Evolutionary conservation across 1,140 invertebrate genomes (phyloP), one percentile per base, ranked within the genome.

Genomic region (Hylaeus anthracinus): DNA sequence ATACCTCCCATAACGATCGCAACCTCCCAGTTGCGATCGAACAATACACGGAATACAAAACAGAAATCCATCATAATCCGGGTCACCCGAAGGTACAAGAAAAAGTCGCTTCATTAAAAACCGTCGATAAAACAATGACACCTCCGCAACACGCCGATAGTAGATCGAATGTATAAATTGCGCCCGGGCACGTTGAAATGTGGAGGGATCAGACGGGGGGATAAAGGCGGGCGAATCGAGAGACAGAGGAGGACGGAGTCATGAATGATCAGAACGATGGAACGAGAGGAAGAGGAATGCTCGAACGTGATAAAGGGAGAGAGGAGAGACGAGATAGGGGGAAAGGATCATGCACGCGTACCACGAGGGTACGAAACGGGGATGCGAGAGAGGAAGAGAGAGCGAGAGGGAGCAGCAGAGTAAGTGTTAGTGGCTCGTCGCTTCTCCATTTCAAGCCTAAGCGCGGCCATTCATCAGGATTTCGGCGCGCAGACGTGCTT

Each of bases 371-470:
- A 74, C 51, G 48, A 9, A 0, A 58, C 60, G 80, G 72, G 53
- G 81, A 75, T 45, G 79, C 75, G 78, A 82, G 72, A 64, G 81
- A 71, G 81, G 45, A 9, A 53, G 60, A 75, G 81, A 79, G 81
- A 79, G 60, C 43, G 76, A 69, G 83, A 56, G 51, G 41, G 37
- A 9, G 64, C 4, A 39, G 74, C 63, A 80, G 84, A 91, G 90
- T 90, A 90, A 90, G 91, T 90, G 89, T 88, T 90, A 91, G 90
- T 88, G 89, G 88, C 90, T 93, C 92, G 92, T 91, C 90, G 91
- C 90, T 93, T 93, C 92, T 94, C 92, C 92, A 94, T 94, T 94
- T 93, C 92, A 90, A 93, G 92, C 92, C 92, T 94, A 94, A 94
- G 93, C 93, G 92, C 90, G 90, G 90, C 93, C 91, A 94, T 94